Percentiles rank a stretch among this genome's conserved stretches.
Conservation (phyloP, 2,888 invertebrate species). For the Nebria salina region DNA sequence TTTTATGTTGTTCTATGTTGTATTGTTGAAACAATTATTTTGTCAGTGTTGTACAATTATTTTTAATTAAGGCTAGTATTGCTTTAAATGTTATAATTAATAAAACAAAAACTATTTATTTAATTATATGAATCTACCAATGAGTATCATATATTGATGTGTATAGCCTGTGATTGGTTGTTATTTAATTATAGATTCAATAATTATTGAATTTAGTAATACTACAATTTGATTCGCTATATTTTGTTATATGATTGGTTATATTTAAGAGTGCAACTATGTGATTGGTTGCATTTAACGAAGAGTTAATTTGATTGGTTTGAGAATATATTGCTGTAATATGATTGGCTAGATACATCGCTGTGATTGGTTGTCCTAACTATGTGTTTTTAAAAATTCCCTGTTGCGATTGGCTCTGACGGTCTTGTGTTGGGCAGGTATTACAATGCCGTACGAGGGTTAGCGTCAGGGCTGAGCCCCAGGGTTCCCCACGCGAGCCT, state of each 20-base stretch:
- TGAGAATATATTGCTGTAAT: neutral
- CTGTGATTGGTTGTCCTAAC: conserved; percentile 6
- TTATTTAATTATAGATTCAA: neutral
- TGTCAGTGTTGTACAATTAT: neutral
- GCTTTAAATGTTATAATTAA: neutral
- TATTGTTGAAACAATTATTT: neutral
- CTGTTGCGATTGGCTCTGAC: conserved; percentile 22
- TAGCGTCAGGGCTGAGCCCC: conserved; percentile 25
- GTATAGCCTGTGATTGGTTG: neutral
- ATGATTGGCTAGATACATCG: neutral
- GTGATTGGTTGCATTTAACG: neutral
- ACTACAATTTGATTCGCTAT: neutral
- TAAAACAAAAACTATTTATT: neutral
- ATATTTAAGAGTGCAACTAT: neutral
- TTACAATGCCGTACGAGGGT: conserved; percentile 37
- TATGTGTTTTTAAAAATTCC: neutral
- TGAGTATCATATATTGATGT: neutral
- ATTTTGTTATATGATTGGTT: neutral
- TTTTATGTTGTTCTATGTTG: neutral
- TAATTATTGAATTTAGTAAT: neutral
- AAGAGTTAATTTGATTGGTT: conserved; percentile 1
- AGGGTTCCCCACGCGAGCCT: conserved; percentile 40
- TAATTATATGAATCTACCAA: no score
- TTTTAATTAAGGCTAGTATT: neutral
- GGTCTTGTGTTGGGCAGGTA: conserved; percentile 46